A percentile compares a stretch with the other conserved stretches of the same genome.
phyloP scores from a whole-genome alignment of 2,888 invertebrate species.

The Periphyllus acericola region DNA sequence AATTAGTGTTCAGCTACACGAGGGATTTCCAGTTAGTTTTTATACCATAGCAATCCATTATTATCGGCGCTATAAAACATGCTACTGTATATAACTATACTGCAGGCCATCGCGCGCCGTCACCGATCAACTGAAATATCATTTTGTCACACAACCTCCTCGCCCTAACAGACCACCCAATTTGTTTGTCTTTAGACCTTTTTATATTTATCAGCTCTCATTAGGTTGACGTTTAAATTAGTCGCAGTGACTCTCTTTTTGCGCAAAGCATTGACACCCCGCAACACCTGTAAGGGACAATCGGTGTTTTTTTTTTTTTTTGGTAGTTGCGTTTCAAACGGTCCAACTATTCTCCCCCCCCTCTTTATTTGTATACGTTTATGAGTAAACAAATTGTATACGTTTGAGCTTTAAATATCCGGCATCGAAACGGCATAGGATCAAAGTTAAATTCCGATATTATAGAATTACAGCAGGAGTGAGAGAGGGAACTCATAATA shows the following conservation, averaged over 20 bases:
- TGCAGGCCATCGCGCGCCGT: background rate
- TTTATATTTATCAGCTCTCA: conserved; percentile 36
- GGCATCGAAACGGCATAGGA: background rate
- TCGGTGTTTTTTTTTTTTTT: background rate
- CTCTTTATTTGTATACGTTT: background rate
- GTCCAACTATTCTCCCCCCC: background rate
- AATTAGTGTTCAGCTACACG: conserved; percentile 5
- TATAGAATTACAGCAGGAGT: too few species aligned
- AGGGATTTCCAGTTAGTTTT: conserved; percentile 17
- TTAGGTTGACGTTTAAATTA: conserved; percentile 6
- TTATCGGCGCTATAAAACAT: conserved; percentile 1
- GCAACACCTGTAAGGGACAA: background rate
- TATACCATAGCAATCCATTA: conserved; percentile 14
- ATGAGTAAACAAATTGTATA: background rate
- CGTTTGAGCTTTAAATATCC: background rate
- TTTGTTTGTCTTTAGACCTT: conserved; percentile 19
- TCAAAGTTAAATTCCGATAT: background rate
- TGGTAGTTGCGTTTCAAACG: background rate
- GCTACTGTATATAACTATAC: too few species aligned
- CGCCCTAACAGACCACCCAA: background rate
- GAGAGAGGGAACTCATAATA: background rate
- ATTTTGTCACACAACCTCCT: background rate
- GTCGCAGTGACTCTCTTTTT: background rate
- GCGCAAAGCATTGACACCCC: background rate
- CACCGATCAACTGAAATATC: conserved; percentile 16